phyloP scores from a whole-genome alignment of 1,140 invertebrate species.

The Epicauta chinensis region DNA sequence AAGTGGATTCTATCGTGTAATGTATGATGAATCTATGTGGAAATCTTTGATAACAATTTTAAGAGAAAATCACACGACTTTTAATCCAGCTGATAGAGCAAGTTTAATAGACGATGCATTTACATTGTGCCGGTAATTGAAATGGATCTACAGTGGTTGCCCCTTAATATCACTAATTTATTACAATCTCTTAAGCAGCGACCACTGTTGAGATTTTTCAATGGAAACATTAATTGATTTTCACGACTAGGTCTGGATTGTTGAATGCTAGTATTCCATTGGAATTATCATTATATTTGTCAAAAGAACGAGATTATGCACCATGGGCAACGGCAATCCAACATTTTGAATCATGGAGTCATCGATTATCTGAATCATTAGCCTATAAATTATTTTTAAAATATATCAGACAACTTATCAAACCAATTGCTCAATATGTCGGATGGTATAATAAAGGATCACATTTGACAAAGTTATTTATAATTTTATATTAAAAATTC shows the following conservation, averaged over 20 bases:
- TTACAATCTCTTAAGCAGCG: no score
- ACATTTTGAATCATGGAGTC: slow-evolving; percentile 62
- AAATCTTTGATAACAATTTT: slow-evolving; percentile 61
- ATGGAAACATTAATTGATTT: neutral
- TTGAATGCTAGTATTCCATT: slow-evolving; percentile 63
- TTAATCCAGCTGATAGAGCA: slow-evolving; percentile 66
- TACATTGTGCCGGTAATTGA: slow-evolving; percentile 57
- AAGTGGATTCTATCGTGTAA: slow-evolving; percentile 80
- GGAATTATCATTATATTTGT: slow-evolving; percentile 61
- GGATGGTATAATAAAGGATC: slow-evolving; percentile 62
- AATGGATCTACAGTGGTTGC: neutral
- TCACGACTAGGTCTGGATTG: slow-evolving; percentile 55
- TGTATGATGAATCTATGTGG: slow-evolving; percentile 78
- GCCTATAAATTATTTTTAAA: slow-evolving; percentile 58
- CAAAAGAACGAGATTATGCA: slow-evolving; percentile 65
- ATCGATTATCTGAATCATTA: slow-evolving; percentile 58
- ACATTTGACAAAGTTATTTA: slow-evolving; percentile 57
- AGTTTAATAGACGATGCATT: slow-evolving; percentile 73
- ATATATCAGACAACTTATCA: slow-evolving; percentile 55
- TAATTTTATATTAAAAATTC: neutral
- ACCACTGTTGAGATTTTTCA: neutral
- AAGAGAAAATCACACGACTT: slow-evolving; percentile 57
- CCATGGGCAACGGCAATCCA: slow-evolving; percentile 66
- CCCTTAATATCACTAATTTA: slow-evolving; percentile 8
- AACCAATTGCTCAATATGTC: slow-evolving; percentile 54